Evolutionary conservation across 2,888 invertebrate genomes (phyloP), one percentile per base, ranked within the genome.

Genomic region (Ennomos quercinarius): DNA sequence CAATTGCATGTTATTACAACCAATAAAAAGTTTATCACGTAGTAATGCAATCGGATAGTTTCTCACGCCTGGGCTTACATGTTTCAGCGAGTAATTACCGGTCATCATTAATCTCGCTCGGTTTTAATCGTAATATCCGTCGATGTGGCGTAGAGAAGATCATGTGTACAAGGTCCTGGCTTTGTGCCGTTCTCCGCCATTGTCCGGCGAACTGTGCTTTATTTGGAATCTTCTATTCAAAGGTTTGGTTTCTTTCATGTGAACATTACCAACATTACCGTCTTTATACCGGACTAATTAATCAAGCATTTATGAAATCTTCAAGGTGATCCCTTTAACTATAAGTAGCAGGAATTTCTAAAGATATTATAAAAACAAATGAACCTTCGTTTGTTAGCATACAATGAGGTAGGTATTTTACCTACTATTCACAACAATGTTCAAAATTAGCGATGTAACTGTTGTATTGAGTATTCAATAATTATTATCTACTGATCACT

Each of bases 81-180:
- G 72, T 72, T 71, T 73, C 64, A 67, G 66, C 67, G 67, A 71
- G 65, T 78, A 81, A 81, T 82, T 77, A 74, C 70, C 53, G 63
- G 58, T 61, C 60, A 64, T 73, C 78, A 82, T 83, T 77, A 82
- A 83, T 83, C 83, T 81, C 67, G 64, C 34, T 68, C 67, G 62
- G 71, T 72, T 78, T 74, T 77, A 78, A 80, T 76, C 74, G 71
- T 67, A 71, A 73, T 70, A 80, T 83, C 79, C 79, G 77, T 66
- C 67, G 72, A 61, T 50, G 66, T 69, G 64, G 63, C 66, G 68
- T 65, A 56, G 64, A 65, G 64, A 66, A 66, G 71, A 74, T 70
- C 68, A 73, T 58, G 67, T 56, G 66, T 54, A 69, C 80, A 83
- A 83, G 83, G 83, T 79, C 74, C 70, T 67, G 63, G 63, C 64